phyloP scores from a whole-genome alignment of 1,140 invertebrate genomes.

The Halictus rubicundus region DNA sequence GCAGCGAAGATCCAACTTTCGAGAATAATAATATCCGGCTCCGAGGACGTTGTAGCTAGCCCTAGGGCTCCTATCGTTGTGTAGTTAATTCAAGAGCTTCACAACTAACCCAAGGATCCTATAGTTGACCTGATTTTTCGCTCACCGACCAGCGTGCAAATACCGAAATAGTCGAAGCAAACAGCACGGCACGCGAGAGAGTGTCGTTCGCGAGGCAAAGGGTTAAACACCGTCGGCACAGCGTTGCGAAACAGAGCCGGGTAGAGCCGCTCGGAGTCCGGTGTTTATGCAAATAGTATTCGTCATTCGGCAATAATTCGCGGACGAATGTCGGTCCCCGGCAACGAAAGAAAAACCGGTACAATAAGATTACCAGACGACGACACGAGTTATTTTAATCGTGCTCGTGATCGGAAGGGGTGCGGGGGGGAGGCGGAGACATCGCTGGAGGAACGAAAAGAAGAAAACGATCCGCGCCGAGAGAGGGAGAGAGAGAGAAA shows the following conservation, averaged over 20 bases:
- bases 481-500: neutral
- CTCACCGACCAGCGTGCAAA: too few relatives aligned
- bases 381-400: constrained; percentile 28
- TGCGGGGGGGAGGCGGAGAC: neutral
- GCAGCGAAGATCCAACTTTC: too few relatives aligned
- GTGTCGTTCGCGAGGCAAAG: too few relatives aligned
- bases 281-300: constrained; percentile 21
- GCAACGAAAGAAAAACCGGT: constrained; percentile 18
- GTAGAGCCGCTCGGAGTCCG: neutral
- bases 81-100: too few relatives aligned
- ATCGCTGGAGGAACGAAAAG: neutral
- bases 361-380: constrained; percentile 27
- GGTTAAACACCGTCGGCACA: neutral
- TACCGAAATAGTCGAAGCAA: too few relatives aligned
- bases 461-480: neutral
- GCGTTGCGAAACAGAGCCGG: neutral
- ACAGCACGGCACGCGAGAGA: too few relatives aligned
- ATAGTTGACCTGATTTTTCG: too few relatives aligned
- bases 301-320: constrained; percentile 25
- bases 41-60: too few relatives aligned
- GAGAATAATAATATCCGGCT: too few relatives aligned
- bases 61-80: too few relatives aligned
- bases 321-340: constrained; percentile 5
- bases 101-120: too few relatives aligned
- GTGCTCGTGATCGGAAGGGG: constrained; percentile 23